A percentile compares a stretch with the other conserved stretches of the same genome.
Evolutionary conservation across 2,888 invertebrate genomes (phyloP).

Genomic region (Noctua janthina): DNA sequence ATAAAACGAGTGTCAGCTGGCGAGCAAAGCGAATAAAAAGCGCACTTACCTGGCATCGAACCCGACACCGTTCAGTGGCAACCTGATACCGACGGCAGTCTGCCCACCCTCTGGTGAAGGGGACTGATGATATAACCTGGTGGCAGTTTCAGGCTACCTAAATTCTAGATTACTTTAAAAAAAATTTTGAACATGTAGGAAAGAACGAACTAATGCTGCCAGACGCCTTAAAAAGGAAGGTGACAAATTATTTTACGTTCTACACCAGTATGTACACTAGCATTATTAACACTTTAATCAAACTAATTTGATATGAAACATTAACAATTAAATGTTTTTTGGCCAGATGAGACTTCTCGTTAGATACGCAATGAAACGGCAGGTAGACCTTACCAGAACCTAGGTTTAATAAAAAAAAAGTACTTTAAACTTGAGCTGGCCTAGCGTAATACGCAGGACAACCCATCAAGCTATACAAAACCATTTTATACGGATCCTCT

Average conservation of each 20-base stretch:
- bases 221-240: neutral
- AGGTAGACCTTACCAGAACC: neutral
- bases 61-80: conserved; percentile 76
- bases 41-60: conserved; percentile 78
- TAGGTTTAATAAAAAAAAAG: too few species aligned
- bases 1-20: conserved; percentile 77
- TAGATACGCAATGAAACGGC: neutral
- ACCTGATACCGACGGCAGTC: conserved; percentile 73
- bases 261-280: neutral
- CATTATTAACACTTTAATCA: neutral
- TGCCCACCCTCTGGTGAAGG: conserved; percentile 55
- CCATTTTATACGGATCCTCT: too few species aligned
- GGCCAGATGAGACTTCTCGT: too few species aligned
- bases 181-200: neutral
- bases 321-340: too few species aligned
- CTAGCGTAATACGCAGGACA: too few species aligned
- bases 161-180: conserved; percentile 6
- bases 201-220: neutral
- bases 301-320: too few species aligned
- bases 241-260: neutral
- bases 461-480: too few species aligned
- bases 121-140: conserved; percentile 40
- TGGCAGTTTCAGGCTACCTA: neutral
- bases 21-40: conserved; percentile 67
- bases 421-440: too few species aligned